These are phyloP conservation scores for Apodemia zela DNA, from an alignment of 2,888 invertebrate genomes.

Conservation along the genomic window DNA sequence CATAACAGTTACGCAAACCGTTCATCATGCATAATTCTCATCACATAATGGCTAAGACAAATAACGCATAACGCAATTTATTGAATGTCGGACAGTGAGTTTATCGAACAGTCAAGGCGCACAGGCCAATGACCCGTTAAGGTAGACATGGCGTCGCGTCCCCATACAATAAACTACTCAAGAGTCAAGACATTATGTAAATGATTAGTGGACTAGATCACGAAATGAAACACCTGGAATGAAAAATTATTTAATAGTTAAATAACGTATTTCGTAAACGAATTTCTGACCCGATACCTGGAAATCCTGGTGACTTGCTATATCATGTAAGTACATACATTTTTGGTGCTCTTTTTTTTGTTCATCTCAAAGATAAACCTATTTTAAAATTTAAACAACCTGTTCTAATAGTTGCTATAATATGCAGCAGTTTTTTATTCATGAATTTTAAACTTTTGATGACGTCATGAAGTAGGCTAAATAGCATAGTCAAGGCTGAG, in stretches of 20 bases:
- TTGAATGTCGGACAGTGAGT: constrained; percentile 50
- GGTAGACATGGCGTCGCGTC: constrained; percentile 63
- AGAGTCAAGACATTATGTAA: constrained; percentile 13
- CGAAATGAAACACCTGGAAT: neutral
- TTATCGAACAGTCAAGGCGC: constrained; percentile 53
- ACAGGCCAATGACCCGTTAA: constrained; percentile 55
- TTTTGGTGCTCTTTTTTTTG: too few species aligned
- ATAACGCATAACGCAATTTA: constrained; percentile 11
- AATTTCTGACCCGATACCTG: too few species aligned
- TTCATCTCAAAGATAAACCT: too few species aligned
- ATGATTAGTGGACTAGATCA: neutral
- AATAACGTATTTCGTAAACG: too few species aligned
- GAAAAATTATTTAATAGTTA: neutral
- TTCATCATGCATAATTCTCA: constrained; percentile 12
- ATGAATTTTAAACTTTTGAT: too few species aligned
- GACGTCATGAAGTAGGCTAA: too few species aligned
- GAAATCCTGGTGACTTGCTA: too few species aligned
- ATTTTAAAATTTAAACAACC: too few species aligned
- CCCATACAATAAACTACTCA: constrained; percentile 31
- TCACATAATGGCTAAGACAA: constrained; percentile 6
- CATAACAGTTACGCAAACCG: neutral
- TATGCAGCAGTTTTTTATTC: too few species aligned
- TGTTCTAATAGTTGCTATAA: too few species aligned
- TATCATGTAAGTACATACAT: too few species aligned
- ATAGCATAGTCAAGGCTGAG: too few species aligned